Conservation (phyloP, 2,113 vertebrate genomes). For the Ascaphus truei region DNA sequence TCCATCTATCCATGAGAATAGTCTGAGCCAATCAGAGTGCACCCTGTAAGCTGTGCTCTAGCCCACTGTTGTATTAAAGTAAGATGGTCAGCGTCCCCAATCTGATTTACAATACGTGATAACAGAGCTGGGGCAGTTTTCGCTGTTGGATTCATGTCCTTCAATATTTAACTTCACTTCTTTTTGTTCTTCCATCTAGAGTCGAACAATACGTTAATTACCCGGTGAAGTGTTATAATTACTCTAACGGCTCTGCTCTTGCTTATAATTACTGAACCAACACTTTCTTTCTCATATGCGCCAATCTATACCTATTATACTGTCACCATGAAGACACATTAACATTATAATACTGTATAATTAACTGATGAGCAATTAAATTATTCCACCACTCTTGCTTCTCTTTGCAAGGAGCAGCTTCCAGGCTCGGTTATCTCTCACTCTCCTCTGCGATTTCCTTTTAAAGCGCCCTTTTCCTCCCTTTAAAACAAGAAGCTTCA, state of each 20-base stretch:
- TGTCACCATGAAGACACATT: conserved; percentile 86
- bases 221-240: conserved; percentile 90
- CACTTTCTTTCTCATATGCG: conserved; percentile 72
- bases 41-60: background rate
- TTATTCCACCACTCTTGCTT: conserved; percentile 83
- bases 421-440: conserved; percentile 66
- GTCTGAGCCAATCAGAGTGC: background rate
- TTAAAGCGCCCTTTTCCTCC: conserved; percentile 46
- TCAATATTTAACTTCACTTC: conserved; percentile 82
- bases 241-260: conserved; percentile 78
- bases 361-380: conserved; percentile 93
- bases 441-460: conserved; percentile 58
- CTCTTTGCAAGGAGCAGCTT: conserved; percentile 73
- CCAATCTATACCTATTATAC: conserved; percentile 79
- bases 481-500: conserved; percentile 50
- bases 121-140: conserved; percentile 24
- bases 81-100: background rate
- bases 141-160: conserved; percentile 68
- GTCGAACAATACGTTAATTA: conserved; percentile 88
- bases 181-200: conserved; percentile 74
- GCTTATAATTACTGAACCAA: conserved; percentile 80
- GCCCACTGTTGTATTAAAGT: background rate
- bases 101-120: conserved; percentile 24
- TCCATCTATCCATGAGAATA: background rate
- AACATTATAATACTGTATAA: conserved; percentile 88